These are phyloP conservation scores for Hippocampus comes DNA, from an alignment of 2,113 vertebrate genomes.

Conservation along the genomic window DNA sequence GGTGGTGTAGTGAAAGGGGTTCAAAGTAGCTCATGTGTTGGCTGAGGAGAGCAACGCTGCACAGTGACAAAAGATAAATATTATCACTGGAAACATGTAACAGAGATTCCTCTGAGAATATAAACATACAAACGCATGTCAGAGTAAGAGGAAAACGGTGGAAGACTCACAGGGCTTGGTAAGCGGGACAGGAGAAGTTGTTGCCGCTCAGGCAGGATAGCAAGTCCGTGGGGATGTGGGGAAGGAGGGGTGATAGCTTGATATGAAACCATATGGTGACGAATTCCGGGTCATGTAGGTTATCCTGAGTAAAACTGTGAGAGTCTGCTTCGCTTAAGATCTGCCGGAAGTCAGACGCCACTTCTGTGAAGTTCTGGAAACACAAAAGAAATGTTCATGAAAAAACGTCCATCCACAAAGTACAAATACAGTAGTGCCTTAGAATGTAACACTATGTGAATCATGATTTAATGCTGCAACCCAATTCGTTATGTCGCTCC, in stretches of 20 bases:
- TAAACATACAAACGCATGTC: neutral
- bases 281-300: constrained; percentile 60
- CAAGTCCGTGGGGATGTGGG: constrained; percentile 35
- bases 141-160: neutral
- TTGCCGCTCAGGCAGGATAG: constrained; percentile 73
- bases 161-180: constrained; percentile 67
- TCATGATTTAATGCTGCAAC: no score
- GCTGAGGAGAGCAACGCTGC: constrained; percentile 61
- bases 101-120: neutral
- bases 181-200: constrained; percentile 71
- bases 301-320: constrained; percentile 36
- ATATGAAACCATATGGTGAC: constrained; percentile 69
- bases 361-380: constrained; percentile 60
- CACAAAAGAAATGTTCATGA: neutral
- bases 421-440: neutral
- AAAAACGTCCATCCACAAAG: neutral
- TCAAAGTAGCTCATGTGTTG: constrained; percentile 33
- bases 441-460: neutral
- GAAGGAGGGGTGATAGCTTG: constrained; percentile 66
- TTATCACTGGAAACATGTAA: neutral
- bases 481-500: no score
- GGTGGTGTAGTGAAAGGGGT: constrained; percentile 3
- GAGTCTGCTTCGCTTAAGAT: constrained; percentile 44
- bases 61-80: constrained; percentile 1
- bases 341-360: constrained; percentile 45